Evolutionary conservation across 1,140 invertebrate genomes (phyloP).

Genomic region (Drosophila leontia): DNA sequence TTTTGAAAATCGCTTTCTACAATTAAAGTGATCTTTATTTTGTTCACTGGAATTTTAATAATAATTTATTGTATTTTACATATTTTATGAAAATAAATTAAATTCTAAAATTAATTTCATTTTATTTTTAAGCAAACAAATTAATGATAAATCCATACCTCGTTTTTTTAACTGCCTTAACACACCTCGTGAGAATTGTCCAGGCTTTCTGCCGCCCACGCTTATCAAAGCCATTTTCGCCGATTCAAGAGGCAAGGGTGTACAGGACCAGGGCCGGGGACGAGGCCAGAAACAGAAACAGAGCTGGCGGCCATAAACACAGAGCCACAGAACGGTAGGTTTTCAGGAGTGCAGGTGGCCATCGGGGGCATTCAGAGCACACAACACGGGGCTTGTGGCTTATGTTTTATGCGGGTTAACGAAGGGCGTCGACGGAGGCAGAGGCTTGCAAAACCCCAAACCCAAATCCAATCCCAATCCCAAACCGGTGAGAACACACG

Average conservation of each 20-base stretch:
- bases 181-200: constrained; percentile 15
- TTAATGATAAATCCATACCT: not conserved
- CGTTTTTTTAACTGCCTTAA: not conserved
- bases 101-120: not conserved
- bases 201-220: constrained; percentile 11
- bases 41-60: too few relatives aligned
- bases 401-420: constrained; percentile 67
- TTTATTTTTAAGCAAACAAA: not conserved
- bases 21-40: not conserved
- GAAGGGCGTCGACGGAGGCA: not conserved
- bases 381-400: constrained; percentile 49
- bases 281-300: constrained; percentile 28
- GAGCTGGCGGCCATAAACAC: constrained; percentile 61
- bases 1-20: not conserved
- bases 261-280: constrained; percentile 5
- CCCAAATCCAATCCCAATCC: constrained; percentile 1
- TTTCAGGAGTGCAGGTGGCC: not conserved
- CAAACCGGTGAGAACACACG: constrained; percentile 27
- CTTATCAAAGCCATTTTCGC: constrained; percentile 60
- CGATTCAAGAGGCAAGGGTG: constrained; percentile 10
- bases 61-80: too few relatives aligned
- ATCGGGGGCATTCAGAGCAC: constrained; percentile 15
- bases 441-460: not conserved
- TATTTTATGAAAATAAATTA: too few relatives aligned
- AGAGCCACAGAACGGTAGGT: constrained; percentile 29